Conservation (phyloP, 1,140 invertebrate species). For the Bombus cullumanus region DNA sequence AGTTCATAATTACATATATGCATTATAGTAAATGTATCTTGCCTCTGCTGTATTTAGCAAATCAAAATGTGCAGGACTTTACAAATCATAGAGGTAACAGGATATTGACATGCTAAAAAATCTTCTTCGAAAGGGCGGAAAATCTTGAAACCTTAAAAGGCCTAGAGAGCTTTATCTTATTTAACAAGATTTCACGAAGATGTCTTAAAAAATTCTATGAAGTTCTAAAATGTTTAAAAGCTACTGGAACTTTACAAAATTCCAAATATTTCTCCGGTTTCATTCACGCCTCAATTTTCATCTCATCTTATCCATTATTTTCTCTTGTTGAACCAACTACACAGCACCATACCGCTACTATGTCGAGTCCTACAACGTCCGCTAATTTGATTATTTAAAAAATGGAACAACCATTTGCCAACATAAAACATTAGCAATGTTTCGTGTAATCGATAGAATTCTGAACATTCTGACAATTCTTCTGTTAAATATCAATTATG, state of each 20-base stretch:
- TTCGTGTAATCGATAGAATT: too few species aligned
- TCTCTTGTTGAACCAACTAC: background rate
- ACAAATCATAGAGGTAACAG: background rate
- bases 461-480: too few species aligned
- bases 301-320: background rate
- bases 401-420: too few species aligned
- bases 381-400: too few species aligned
- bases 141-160: background rate
- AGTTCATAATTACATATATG: background rate
- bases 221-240: background rate
- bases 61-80: background rate
- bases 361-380: background rate
- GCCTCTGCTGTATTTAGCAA: background rate
- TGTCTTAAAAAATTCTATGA: background rate
- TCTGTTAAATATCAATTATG: background rate
- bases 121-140: background rate
- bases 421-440: background rate
- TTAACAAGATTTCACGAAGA: background rate
- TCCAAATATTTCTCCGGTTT: background rate
- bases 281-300: background rate
- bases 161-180: background rate
- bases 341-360: background rate
- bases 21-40: background rate
- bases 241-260: background rate
- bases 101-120: background rate